These are phyloP conservation scores for Acromyrmex heyeri DNA, from an alignment of 1,140 invertebrate genomes.

Conservation along the genomic window DNA sequence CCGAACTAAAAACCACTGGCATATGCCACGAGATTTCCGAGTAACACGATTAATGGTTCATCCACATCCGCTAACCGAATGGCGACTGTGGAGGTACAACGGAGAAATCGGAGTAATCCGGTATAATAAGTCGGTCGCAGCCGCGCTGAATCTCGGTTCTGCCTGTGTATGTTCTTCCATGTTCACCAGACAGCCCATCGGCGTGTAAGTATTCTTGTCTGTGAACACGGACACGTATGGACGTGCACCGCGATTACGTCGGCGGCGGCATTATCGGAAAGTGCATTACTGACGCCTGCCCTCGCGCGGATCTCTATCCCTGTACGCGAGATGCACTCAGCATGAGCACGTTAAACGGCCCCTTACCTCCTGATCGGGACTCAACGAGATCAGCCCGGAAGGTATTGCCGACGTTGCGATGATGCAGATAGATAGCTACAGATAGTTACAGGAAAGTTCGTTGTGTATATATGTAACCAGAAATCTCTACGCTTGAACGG, in stretches of 20 bases:
- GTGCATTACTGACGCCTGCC: conserved; percentile 72
- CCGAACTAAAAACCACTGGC: conserved; percentile 26
- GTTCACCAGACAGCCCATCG: conserved; percentile 16
- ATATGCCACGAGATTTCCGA: conserved; percentile 18
- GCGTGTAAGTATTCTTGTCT: conserved; percentile 15
- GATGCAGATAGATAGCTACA: conserved; percentile 38
- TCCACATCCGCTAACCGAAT: conserved; percentile 66
- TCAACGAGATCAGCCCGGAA: conserved; percentile 45
- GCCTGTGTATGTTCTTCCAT: not conserved
- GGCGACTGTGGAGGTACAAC: conserved; percentile 48
- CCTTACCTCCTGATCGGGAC: conserved; percentile 64
- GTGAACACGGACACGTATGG: conserved; percentile 34
- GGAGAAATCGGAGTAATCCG: conserved; percentile 72
- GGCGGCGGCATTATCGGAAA: conserved; percentile 73
- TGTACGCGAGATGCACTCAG: conserved; percentile 63
- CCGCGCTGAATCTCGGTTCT: conserved; percentile 30
- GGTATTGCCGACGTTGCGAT: conserved; percentile 65
- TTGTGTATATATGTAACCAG: not conserved
- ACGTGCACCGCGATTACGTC: conserved; percentile 70
- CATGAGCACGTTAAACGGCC: conserved; percentile 60
- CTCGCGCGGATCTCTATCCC: conserved; percentile 66
- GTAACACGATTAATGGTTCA: conserved; percentile 74
- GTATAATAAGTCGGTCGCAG: conserved; percentile 51
- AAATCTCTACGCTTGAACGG: not conserved
- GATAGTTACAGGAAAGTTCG: not conserved